Conservation (phyloP, 2,888 invertebrate species). For the Pollenia angustigena region DNA sequence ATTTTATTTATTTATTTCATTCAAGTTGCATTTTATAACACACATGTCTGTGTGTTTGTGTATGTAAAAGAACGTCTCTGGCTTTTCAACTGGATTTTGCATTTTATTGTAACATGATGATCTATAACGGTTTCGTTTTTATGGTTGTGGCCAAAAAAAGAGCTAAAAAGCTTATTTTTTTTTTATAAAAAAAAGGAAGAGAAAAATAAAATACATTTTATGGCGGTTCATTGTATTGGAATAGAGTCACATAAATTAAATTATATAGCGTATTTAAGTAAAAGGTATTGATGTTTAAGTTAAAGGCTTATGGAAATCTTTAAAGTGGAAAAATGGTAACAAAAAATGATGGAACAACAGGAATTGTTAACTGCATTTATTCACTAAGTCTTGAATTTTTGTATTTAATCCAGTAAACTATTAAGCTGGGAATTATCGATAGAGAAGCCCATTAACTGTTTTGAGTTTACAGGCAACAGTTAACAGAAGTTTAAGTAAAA, state of each 20-base stretch:
- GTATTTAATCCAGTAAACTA: neutral
- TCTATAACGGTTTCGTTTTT: constrained; percentile 73
- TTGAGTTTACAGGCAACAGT: no score
- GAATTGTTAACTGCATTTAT: constrained; percentile 7
- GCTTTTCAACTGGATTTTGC: constrained; percentile 72
- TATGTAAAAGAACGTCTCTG: neutral
- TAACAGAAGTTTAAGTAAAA: no score
- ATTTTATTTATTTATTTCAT: constrained; percentile 65
- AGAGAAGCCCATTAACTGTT: neutral
- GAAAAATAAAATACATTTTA: constrained; percentile 46
- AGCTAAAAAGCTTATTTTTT: neutral
- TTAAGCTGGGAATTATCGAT: constrained; percentile 8
- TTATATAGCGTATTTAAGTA: constrained; percentile 45
- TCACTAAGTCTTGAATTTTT: neutral
- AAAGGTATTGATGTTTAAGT: constrained; percentile 46
- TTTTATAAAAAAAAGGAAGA: neutral
- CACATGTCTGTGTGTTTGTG: neutral
- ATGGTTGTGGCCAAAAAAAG: constrained; percentile 56
- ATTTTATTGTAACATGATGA: constrained; percentile 74
- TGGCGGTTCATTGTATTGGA: constrained; percentile 68
- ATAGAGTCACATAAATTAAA: constrained; percentile 72
- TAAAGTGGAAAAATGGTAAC: constrained; percentile 32
- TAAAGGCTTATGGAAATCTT: constrained; percentile 23
- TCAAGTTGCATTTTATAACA: constrained; percentile 25
- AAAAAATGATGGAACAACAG: constrained; percentile 5